These are phyloP conservation scores for Agrenia bidenticulata DNA, from an alignment of 2,888 invertebrate genomes.

Conservation along the genomic window DNA sequence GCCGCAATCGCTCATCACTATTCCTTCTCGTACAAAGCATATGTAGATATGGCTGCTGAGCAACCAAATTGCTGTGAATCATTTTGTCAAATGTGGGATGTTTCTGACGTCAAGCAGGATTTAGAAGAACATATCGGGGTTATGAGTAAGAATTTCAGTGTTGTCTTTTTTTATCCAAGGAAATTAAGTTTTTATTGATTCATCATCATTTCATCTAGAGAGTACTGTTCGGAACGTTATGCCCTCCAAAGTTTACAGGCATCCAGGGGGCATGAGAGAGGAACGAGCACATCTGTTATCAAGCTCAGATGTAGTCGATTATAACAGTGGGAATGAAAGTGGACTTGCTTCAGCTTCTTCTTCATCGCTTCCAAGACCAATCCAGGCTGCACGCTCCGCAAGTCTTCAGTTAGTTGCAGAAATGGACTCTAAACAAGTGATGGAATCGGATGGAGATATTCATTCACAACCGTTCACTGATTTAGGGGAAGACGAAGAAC, in stretches of 20 bases:
- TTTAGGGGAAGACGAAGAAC: conserved; percentile 42
- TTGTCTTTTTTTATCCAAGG: background rate
- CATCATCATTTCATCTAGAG: conserved; percentile 35
- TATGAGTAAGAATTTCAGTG: conserved; percentile 66
- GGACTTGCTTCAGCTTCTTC: conserved; percentile 27
- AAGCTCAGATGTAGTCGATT: conserved; percentile 45
- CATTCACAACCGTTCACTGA: conserved; percentile 46
- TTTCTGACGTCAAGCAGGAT: conserved; percentile 92
- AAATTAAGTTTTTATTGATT: conserved; percentile 1
- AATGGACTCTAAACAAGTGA: conserved; percentile 39
- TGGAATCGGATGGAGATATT: background rate
- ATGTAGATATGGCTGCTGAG: conserved; percentile 62
- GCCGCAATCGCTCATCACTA: conserved; percentile 94
- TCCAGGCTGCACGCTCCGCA: conserved; percentile 47
- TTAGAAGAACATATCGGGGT: conserved; percentile 90
- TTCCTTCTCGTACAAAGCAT: conserved; percentile 91
- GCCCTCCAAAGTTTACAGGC: conserved; percentile 51
- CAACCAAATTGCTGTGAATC: conserved; percentile 69
- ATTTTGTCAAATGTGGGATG: conserved; percentile 91
- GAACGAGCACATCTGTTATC: conserved; percentile 51
- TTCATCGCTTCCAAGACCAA: conserved; percentile 34
- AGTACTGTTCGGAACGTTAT: conserved; percentile 49
- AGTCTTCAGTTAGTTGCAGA: conserved; percentile 47
- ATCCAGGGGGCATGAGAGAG: conserved; percentile 51
- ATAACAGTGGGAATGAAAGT: conserved; percentile 35